A percentile compares a stretch with the other conserved stretches of the same genome.
phyloP scores from a whole-genome alignment of 2,113 vertebrate genomes.

The Deroptyus accipitrinus region DNA sequence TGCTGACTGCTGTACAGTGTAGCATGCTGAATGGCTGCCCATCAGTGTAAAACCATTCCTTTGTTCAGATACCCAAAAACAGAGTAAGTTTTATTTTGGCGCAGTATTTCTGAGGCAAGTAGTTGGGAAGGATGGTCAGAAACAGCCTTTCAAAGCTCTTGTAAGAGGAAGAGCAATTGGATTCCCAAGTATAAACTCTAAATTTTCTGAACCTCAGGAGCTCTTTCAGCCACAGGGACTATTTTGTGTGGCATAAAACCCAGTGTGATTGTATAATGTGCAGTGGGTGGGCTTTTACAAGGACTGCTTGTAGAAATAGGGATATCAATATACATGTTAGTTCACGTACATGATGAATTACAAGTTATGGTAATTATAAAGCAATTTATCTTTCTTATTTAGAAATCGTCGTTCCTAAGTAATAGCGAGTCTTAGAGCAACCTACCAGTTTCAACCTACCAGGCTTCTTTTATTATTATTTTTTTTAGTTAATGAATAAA shows the following conservation, averaged over 20 bases:
- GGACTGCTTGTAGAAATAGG: background rate
- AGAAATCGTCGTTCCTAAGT: constrained; percentile 14
- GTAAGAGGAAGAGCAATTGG: background rate
- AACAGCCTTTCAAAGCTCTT: background rate
- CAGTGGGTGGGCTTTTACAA: background rate
- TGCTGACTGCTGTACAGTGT: background rate
- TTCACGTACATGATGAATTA: constrained; percentile 16
- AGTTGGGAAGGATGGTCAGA: background rate
- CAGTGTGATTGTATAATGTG: background rate
- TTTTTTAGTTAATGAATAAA: constrained; percentile 38
- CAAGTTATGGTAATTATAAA: constrained; percentile 44
- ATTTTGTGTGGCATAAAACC: background rate
- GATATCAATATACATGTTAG: background rate
- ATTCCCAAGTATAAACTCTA: background rate
- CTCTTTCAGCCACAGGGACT: background rate
- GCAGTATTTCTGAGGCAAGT: background rate
- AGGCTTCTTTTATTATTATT: background rate
- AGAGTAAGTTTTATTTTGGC: background rate
- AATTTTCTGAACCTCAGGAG: background rate
- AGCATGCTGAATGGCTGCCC: background rate
- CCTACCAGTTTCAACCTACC: too few species aligned
- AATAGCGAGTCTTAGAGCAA: constrained; percentile 13
- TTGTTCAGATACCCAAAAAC: background rate
- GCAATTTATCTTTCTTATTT: constrained; percentile 45
- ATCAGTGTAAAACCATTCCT: background rate